Evolutionary conservation across 2,888 invertebrate genomes (phyloP), one percentile per base, ranked within the genome.

Genomic region (Gasteruption jaculator): DNA sequence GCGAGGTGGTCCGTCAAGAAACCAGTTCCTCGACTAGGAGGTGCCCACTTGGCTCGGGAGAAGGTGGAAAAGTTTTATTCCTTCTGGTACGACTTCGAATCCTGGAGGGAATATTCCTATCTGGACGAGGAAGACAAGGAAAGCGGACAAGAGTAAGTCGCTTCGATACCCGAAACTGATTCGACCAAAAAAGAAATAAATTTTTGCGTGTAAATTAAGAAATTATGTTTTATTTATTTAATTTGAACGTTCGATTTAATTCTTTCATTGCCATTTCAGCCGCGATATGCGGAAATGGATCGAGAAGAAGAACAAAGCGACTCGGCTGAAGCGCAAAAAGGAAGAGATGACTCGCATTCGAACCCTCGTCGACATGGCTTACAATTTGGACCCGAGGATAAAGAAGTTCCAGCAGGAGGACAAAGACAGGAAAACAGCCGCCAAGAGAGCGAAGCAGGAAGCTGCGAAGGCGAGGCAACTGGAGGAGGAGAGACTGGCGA

Each of bases 21-120:
- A 53, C 83, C 86, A 48, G 92, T 93, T 25, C 97, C 97, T 38
- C 73, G 79, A 45, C 74, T 99, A 36, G 91, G 85, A 5, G 80
- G 85, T 10, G 78, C 81, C n/a, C 76, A 85, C 43, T 83, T 89
- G 38, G 74, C 83, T 2, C 78, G 92, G 38, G 85, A 86, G 50
- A 83, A 88, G 60, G 96, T 99, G 1, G 93, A 97, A 64, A 74
- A 77, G 32, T 99, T 99, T 73, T 99, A 99, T 69, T 84, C 87
- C 11, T 99, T 96, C 71, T 99, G 99, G 99, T 96, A 90, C 71
- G 86, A 92, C 60, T 99, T 97, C 73, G 93, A 95, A 54, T 96
- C 97, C 0, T 99, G 99, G 99, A 80, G 99, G 48, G 99, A 99
- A 69, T 99, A 89, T 73, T 97, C 97, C 2, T 99, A 99, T 69